phyloP scores from a whole-genome alignment of 2,888 invertebrate species.

The Zygothrica quintamaculata region DNA sequence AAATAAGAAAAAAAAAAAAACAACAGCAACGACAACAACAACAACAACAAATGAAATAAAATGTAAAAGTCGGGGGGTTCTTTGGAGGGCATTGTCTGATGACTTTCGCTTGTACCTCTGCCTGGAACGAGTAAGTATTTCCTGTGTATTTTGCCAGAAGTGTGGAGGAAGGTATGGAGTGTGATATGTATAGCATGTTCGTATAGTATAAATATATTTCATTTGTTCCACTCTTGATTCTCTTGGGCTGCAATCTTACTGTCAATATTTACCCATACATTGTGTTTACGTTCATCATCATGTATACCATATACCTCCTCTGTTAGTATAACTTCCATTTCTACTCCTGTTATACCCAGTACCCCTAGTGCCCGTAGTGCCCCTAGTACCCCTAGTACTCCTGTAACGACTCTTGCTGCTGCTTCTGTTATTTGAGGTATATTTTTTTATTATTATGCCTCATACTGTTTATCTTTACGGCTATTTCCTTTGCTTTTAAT shows the following conservation, averaged over 20 bases:
- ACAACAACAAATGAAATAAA: slow-evolving; percentile 21
- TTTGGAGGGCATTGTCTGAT: slow-evolving; percentile 8
- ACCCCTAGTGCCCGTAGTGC: too few species aligned
- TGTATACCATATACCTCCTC: too few species aligned
- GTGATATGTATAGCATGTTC: slow-evolving; percentile 39
- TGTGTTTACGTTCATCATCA: slow-evolving; percentile 70
- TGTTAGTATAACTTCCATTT: too few species aligned
- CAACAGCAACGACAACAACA: too few species aligned
- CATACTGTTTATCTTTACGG: slow-evolving; percentile 64
- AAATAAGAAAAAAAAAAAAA: slow-evolving; percentile 1
- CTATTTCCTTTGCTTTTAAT: slow-evolving; percentile 64
- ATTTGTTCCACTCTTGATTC: slow-evolving; percentile 1
- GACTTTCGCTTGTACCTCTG: slow-evolving; percentile 23
- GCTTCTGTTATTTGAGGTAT: slow-evolving; percentile 23
- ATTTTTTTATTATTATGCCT: slow-evolving; percentile 35
- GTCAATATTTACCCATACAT: slow-evolving; percentile 64
- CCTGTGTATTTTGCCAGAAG: slow-evolving; percentile 14
- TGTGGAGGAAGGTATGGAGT: slow-evolving; percentile 33
- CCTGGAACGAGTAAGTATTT: slow-evolving; percentile 20
- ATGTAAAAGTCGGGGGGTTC: not conserved
- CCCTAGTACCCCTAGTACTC: too few species aligned
- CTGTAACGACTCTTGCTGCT: too few species aligned
- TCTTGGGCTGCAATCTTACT: slow-evolving; percentile 25
- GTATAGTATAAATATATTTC: slow-evolving; percentile 15
- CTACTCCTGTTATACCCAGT: too few species aligned